Evolutionary conservation across 2,888 invertebrate species (phyloP), one percentile per base, ranked within the genome.

Genomic region (Torymus auratus): DNA sequence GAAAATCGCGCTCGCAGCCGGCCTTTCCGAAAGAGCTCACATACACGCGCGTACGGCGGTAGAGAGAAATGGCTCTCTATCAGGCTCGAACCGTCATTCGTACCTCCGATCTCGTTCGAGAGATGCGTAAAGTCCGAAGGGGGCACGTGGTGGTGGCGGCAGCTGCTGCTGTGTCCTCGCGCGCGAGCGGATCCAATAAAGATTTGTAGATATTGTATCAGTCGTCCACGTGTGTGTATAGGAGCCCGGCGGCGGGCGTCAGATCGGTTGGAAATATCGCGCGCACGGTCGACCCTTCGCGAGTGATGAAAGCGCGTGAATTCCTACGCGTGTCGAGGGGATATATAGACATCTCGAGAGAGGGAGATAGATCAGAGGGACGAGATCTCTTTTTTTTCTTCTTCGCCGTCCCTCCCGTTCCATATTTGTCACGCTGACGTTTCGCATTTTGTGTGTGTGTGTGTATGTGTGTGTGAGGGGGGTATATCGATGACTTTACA

Each of bases 141-240:
- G 56, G 28, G 50, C n/a, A n/a, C n/a, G n/a, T n/a, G n/a, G n/a
- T n/a, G n/a, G n/a, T n/a, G n/a, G 15, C 58, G 7, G 28, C 12
- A 5, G 5, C 41, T 0, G 10, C 41, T 20, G n/a, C 65, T 50
- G 14, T n/a, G 41, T 10, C 7, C 7, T 28, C 56, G 20, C 58
- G 53, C 41, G 7, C 7, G 0, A 10, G 20, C 13, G 60, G 62
- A 67, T 71, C 61, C 52, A 78, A 78, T 72, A 78, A 53, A 78
- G 72, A 78, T 78, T 78, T 72, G 60, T 67, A 17, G 72, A 72
- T 78, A 78, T 78, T 67, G 60, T 78, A 78, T 78, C 62, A 74
- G 65, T 15, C 15, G 13, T 17, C n/a, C 3, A 61, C 0, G 5
- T 23, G 7, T 7, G 7, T 7, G 7, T 7, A 28, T 4, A 28